These are phyloP conservation scores for Megaptera novaeangliae DNA, from an alignment of 2,113 vertebrate genomes.

Conservation along the genomic window DNA sequence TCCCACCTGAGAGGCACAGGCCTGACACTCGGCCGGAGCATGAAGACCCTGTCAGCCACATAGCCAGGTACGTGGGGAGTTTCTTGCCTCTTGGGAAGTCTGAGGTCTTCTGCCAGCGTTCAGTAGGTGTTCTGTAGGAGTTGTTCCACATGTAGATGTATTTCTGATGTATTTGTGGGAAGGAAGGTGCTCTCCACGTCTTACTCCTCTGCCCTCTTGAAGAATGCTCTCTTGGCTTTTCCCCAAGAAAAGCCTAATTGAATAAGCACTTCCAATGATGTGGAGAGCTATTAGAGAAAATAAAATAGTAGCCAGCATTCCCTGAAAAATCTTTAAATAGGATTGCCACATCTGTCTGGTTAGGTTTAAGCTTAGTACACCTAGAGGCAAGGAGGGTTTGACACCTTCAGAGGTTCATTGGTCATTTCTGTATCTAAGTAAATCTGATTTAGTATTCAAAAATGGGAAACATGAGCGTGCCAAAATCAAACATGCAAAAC, in stretches of 20 bases:
- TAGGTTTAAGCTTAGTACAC: background rate
- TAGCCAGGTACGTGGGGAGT: too few species aligned
- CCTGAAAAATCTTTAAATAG: background rate
- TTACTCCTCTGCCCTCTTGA: too few species aligned
- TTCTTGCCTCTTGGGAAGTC: too few species aligned
- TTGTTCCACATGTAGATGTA: too few species aligned
- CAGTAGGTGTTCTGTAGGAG: too few species aligned
- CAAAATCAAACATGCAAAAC: slow-evolving; percentile 14
- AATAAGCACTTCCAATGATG: background rate
- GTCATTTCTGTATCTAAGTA: background rate
- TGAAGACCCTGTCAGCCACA: too few species aligned
- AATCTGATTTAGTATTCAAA: background rate
- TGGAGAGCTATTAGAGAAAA: background rate
- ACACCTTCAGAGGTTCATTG: background rate
- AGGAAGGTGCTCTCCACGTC: too few species aligned
- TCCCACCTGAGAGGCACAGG: too few species aligned
- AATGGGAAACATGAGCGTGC: background rate
- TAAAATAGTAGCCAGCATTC: background rate
- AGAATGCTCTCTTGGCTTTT: too few species aligned
- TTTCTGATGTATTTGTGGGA: too few species aligned
- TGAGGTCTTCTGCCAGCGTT: too few species aligned
- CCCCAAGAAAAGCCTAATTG: background rate
- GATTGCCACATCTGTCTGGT: background rate
- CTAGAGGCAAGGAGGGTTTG: background rate
- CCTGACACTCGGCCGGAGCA: too few species aligned